Evolutionary conservation across 2,797 vertebrate species (phyloP).

Genomic region (Chelmon rostratus): DNA sequence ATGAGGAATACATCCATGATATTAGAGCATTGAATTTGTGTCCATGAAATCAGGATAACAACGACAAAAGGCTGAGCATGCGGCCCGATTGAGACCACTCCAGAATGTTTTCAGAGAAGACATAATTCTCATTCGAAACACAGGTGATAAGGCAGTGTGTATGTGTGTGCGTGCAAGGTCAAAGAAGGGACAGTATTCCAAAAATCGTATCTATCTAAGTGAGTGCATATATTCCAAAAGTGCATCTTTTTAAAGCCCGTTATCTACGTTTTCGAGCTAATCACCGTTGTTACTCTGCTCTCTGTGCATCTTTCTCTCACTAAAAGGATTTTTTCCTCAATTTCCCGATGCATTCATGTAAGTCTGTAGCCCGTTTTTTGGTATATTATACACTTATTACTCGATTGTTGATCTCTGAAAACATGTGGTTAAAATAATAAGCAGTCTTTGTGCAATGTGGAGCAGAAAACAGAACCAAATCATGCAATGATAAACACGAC

Average conservation of each 20-base stretch:
- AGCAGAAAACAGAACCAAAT: conserved; percentile 81
- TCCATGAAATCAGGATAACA: conserved; percentile 36
- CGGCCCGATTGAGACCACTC: conserved; percentile 24
- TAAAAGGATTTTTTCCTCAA: conserved; percentile 58
- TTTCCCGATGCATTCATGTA: conserved; percentile 57
- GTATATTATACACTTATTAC: conserved; percentile 74
- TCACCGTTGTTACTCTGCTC: conserved; percentile 49
- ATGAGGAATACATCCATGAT: conserved; percentile 48
- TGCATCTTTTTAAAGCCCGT: conserved; percentile 22
- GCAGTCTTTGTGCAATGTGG: conserved; percentile 78
- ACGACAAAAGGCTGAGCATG: conserved; percentile 49
- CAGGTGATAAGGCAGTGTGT: conserved; percentile 22
- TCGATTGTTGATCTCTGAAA: conserved; percentile 70
- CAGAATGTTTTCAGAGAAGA: conserved; percentile 36
- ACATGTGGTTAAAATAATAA: conserved; percentile 83
- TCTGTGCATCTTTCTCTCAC: conserved; percentile 33
- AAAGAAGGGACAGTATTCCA: conserved; percentile 47
- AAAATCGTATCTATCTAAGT: conserved; percentile 26
- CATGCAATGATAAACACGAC: conserved; percentile 73
- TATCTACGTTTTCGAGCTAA: conserved; percentile 52
- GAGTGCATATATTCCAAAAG: conserved; percentile 17
- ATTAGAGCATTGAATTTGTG: conserved; percentile 54
- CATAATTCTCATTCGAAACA: conserved; percentile 33
- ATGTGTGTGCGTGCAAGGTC: conserved; percentile 41
- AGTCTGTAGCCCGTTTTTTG: conserved; percentile 52